These are phyloP conservation scores for Megaptera novaeangliae DNA, from an alignment of 2,113 vertebrate species.

Conservation along the genomic window DNA sequence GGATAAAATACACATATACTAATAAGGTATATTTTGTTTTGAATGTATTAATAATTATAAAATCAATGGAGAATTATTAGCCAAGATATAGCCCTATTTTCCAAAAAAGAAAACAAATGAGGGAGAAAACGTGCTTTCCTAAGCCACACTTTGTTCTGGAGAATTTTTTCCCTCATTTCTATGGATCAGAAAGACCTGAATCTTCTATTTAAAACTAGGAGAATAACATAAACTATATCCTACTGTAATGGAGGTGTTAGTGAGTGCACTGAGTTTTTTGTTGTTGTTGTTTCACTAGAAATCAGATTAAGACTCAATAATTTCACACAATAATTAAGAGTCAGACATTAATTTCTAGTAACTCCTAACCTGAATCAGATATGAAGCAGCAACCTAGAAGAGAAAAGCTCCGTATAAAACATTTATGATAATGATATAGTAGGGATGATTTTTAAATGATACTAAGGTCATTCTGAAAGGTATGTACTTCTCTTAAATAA, in stretches of 20 bases:
- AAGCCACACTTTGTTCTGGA: constrained; percentile 14
- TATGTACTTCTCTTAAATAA: background rate
- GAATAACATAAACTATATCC: constrained; percentile 14
- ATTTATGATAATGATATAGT: constrained; percentile 27
- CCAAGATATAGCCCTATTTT: constrained; percentile 31
- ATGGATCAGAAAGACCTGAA: constrained; percentile 9
- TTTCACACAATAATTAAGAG: constrained; percentile 58
- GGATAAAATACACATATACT: background rate
- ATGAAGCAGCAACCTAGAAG: constrained; percentile 69
- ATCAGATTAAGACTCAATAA: constrained; percentile 57
- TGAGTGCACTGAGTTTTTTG: background rate
- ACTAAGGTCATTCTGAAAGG: constrained; percentile 34
- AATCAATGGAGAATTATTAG: constrained; percentile 39
- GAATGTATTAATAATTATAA: constrained; percentile 49
- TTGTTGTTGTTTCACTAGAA: background rate
- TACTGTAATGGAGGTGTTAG: constrained; percentile 48
- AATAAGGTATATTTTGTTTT: background rate
- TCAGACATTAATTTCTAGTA: constrained; percentile 65
- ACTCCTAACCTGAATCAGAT: constrained; percentile 72
- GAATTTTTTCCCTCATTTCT: background rate
- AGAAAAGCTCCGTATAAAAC: constrained; percentile 73
- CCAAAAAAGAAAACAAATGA: constrained; percentile 6
- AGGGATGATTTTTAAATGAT: constrained; percentile 18
- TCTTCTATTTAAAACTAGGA: constrained; percentile 33
- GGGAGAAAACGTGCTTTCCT: constrained; percentile 44